Percentiles rank a stretch among this genome's conserved stretches.
phyloP scores from a whole-genome alignment of 2,888 invertebrate genomes.

The Automeris io region DNA sequence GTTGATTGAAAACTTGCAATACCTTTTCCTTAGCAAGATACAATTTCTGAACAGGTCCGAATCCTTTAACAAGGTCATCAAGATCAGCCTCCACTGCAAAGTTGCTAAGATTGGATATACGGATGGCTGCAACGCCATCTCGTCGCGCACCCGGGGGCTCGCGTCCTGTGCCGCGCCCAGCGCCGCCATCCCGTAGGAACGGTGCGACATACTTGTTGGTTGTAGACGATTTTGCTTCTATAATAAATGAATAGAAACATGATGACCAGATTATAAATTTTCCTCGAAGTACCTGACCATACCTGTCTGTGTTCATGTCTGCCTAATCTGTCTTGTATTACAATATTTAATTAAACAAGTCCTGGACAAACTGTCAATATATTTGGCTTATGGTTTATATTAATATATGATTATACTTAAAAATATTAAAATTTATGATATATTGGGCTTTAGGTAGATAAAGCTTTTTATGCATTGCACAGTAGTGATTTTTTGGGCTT shows the following conservation, averaged over 20 bases:
- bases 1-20: no score
- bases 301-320: no score
- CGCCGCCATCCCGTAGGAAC: conserved; percentile 90
- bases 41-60: conserved; percentile 94
- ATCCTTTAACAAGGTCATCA: conserved; percentile 95
- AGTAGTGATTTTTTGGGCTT: no score
- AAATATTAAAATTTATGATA: not conserved
- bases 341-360: no score
- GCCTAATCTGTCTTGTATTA: no score
- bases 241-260: no score
- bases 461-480: no score
- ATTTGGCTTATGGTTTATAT: no score
- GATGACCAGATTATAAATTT: no score
- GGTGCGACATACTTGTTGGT: conserved; percentile 91
- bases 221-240: conserved; percentile 65
- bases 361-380: no score
- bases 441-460: not conserved
- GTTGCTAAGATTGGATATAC: conserved; percentile 98
- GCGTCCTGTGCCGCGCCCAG: conserved; percentile 80
- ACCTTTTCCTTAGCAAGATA: conserved; percentile 96
- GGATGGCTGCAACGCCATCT: conserved; percentile 93
- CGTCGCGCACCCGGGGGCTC: conserved; percentile 83
- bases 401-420: conserved; percentile 2
- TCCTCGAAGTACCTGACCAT: no score
- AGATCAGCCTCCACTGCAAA: conserved; percentile 96